Conservation (phyloP, 2,797 vertebrate species). For the Sylvia borin region DNA sequence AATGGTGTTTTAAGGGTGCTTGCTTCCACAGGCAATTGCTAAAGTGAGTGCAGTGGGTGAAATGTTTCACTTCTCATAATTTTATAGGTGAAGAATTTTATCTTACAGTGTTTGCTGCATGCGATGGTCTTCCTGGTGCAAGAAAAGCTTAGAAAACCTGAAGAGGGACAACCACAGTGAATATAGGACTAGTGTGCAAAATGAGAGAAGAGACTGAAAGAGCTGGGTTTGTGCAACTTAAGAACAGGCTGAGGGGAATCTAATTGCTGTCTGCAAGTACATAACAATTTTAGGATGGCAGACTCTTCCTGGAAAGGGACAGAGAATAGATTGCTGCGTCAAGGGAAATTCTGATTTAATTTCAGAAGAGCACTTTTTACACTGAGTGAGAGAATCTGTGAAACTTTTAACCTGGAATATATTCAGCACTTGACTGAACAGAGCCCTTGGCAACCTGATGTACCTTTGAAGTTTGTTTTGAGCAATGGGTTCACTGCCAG, state of each 20-base stretch:
- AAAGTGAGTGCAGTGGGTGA: neutral
- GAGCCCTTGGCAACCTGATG: neutral
- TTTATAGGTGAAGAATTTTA: neutral
- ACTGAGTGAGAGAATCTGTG: neutral
- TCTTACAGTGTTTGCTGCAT: neutral
- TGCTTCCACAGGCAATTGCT: neutral
- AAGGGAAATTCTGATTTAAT: neutral
- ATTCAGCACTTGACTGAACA: neutral
- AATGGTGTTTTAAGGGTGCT: neutral
- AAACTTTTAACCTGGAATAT: neutral
- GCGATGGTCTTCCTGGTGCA: neutral
- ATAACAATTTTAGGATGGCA: neutral
- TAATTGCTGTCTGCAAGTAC: neutral
- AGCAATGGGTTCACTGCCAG: neutral
- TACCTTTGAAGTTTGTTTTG: neutral
- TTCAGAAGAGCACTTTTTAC: neutral
- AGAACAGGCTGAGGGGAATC: neutral
- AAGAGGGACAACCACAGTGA: neutral
- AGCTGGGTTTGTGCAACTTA: neutral
- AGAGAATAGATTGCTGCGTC: neutral
- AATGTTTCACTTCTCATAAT: neutral
- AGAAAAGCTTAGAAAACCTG: neutral
- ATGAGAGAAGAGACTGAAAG: neutral
- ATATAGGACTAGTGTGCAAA: fast-evolving
- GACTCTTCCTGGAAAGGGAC: neutral